A percentile compares a stretch with the other conserved stretches of the same genome.
These are phyloP conservation scores for Caenorhabditis sulstoni DNA, from an alignment of 2,888 invertebrate genomes.

Conservation along the genomic window DNA sequence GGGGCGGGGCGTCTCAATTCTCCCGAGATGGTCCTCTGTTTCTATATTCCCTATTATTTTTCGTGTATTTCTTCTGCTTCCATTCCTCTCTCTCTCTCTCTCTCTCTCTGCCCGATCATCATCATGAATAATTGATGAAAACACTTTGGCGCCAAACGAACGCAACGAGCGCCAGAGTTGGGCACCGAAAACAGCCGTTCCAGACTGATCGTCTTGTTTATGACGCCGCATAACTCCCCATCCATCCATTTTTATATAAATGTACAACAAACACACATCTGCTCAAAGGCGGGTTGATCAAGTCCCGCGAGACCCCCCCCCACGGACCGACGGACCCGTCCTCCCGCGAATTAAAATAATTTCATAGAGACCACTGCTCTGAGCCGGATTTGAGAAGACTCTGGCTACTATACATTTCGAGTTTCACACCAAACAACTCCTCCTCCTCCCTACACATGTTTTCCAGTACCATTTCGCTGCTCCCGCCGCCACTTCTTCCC, in stretches of 20 bases:
- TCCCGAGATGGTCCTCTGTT: background rate
- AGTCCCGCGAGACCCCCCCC: conserved; percentile 23
- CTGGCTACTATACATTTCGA: conserved; percentile 18
- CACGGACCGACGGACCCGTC: background rate
- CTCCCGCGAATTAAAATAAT: conserved; percentile 44
- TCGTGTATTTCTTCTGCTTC: background rate
- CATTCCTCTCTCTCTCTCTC: background rate
- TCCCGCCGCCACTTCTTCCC: no score
- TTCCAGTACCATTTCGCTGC: conserved; percentile 1
- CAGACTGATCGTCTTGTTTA: conserved; percentile 12
- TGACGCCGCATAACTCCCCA: background rate
- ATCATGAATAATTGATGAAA: conserved; percentile 17
- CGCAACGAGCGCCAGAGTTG: no score
- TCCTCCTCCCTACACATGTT: conserved; percentile 5
- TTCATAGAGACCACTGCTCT: conserved; percentile 16
- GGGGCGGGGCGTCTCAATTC: background rate
- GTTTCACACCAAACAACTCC: conserved; percentile 8
- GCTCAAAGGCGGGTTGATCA: conserved; percentile 16
- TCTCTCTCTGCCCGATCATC: background rate
- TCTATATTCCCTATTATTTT: background rate
- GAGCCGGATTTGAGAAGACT: conserved; percentile 35
- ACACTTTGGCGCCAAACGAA: background rate
- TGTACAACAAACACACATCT: conserved; percentile 8
- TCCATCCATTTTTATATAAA: conserved; percentile 21
- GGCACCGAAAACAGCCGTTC: background rate